Percentiles rank a stretch among this genome's conserved stretches.
Evolutionary conservation across 2,797 vertebrate genomes (phyloP).

Genomic region (Harpagifer antarcticus): DNA sequence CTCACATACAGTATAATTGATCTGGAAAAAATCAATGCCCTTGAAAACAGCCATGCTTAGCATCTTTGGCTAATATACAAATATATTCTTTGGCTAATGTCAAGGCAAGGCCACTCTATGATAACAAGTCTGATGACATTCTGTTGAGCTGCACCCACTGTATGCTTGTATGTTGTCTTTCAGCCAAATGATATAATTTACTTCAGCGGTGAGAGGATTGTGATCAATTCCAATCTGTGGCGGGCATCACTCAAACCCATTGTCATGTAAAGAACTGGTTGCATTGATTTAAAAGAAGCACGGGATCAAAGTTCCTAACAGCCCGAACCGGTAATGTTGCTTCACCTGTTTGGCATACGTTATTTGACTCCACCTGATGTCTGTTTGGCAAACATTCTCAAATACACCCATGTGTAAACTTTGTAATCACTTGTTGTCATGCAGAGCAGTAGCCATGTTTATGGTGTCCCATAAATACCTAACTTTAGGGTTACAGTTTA

Average conservation of each 20-base stretch:
- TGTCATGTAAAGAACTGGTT: not conserved
- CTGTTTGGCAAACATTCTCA: not conserved
- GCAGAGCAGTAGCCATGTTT: not conserved
- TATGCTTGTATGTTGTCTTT: not conserved
- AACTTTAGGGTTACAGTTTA: conserved; percentile 7
- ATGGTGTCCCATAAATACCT: not conserved
- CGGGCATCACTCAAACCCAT: not conserved
- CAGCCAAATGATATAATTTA: not conserved
- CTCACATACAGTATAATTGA: conserved; percentile 4
- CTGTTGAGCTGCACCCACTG: conserved; percentile 7
- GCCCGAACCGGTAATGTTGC: conserved; percentile 7
- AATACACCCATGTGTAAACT: conserved; percentile 5
- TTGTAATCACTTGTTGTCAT: conserved; percentile 9
- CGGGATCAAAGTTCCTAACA: not conserved
- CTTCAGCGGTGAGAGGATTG: not conserved
- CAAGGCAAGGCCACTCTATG: conserved; percentile 19
- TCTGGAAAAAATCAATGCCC: conserved; percentile 34
- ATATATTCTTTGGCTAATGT: conserved; percentile 26
- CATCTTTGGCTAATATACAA: conserved; percentile 29
- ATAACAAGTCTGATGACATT: conserved; percentile 34
- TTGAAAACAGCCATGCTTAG: conserved; percentile 24
- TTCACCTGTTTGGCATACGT: not conserved
- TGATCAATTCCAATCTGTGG: conserved; percentile 3
- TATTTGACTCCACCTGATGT: not conserved
- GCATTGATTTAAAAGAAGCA: not conserved